Evolutionary conservation across 2,113 vertebrate genomes (phyloP).

Genomic region (Calypte anna): DNA sequence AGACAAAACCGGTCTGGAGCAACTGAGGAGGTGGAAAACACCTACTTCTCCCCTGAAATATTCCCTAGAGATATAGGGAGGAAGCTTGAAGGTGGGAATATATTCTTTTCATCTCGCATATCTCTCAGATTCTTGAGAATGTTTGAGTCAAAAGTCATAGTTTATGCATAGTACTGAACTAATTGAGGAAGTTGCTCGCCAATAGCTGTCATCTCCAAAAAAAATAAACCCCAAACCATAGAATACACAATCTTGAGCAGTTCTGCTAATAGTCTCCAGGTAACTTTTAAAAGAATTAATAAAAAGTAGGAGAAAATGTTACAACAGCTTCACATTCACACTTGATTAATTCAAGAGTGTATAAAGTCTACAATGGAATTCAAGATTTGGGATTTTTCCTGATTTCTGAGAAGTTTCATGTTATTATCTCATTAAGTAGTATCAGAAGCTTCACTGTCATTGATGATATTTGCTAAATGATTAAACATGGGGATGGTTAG

Average conservation of each 20-base stretch:
- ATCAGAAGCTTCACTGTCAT: background rate
- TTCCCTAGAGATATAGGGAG: background rate
- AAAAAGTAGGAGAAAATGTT: background rate
- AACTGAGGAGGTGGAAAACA: conserved; percentile 4
- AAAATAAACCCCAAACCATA: background rate
- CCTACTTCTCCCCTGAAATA: background rate
- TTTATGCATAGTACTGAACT: background rate
- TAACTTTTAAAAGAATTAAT: background rate
- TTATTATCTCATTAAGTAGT: background rate
- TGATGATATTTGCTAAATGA: background rate
- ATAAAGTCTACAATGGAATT: background rate
- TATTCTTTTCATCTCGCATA: background rate
- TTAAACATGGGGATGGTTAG: background rate
- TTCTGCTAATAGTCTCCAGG: background rate
- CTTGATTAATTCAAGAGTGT: background rate
- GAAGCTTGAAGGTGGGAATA: background rate
- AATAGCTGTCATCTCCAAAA: background rate
- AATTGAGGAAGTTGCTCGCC: background rate
- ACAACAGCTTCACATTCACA: background rate
- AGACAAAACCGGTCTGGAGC: background rate
- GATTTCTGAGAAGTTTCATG: background rate
- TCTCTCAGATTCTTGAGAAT: background rate
- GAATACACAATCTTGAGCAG: background rate
- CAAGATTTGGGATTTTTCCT: background rate
- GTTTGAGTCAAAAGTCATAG: background rate